phyloP scores from a whole-genome alignment of 2,797 vertebrate genomes.

The Sebastes alutus region DNA sequence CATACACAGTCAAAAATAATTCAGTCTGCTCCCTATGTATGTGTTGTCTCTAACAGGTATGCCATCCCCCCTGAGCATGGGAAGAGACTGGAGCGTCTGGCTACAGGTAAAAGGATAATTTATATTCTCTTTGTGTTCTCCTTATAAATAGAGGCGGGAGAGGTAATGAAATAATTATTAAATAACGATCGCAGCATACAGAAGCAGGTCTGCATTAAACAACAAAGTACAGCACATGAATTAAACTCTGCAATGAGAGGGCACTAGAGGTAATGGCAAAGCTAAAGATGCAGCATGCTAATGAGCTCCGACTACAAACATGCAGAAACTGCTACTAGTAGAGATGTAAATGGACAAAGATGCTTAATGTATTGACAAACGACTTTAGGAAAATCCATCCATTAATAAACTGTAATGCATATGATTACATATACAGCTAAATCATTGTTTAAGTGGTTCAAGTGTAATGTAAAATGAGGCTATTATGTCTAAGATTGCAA shows the following conservation, averaged over 20 bases:
- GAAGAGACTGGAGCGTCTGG: constrained; percentile 85
- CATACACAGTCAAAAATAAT: constrained; percentile 32
- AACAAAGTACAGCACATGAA: constrained; percentile 32
- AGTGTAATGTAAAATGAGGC: neutral
- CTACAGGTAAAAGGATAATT: constrained; percentile 75
- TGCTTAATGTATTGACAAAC: neutral
- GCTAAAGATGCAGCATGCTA: constrained; percentile 30
- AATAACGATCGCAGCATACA: constrained; percentile 13
- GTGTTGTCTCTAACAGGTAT: constrained; percentile 75
- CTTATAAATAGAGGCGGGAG: neutral
- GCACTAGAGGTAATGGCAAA: constrained; percentile 2
- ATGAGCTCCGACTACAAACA: constrained; percentile 23
- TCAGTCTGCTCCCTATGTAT: constrained; percentile 15
- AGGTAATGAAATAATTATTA: constrained; percentile 41
- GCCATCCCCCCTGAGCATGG: constrained; percentile 86
- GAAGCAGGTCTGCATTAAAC: constrained; percentile 32
- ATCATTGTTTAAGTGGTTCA: neutral
- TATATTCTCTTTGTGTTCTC: constrained; percentile 20
- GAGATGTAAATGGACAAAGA: neutral
- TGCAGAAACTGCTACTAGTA: neutral
- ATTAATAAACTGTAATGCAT: neutral
- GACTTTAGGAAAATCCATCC: neutral
- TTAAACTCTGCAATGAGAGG: constrained; percentile 16
- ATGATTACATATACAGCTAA: neutral
- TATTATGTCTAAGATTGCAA: neutral